These are phyloP conservation scores for Acrobasis suavella DNA, from an alignment of 2,888 invertebrate genomes.

Conservation along the genomic window DNA sequence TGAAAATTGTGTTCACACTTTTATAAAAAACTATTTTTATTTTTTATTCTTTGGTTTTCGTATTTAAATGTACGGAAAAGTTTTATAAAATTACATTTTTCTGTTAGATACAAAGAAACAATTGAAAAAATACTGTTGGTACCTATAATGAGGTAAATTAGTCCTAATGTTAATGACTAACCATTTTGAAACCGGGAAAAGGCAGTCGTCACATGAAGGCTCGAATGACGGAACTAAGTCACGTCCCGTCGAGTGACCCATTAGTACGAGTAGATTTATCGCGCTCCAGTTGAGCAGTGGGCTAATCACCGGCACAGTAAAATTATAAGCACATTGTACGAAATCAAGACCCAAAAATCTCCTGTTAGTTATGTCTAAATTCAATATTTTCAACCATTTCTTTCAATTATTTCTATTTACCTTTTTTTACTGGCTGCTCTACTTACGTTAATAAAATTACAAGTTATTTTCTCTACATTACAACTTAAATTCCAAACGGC, in stretches of 20 bases:
- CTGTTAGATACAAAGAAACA: background rate
- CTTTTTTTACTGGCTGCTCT: conserved; percentile 5
- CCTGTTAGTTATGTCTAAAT: background rate
- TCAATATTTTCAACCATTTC: background rate
- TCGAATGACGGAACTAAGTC: conserved; percentile 16
- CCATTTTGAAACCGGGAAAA: background rate
- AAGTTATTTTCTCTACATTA: background rate
- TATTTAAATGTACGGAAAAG: no score
- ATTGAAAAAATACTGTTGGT: no score
- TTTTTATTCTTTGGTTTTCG: background rate
- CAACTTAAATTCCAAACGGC: background rate
- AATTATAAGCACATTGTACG: background rate
- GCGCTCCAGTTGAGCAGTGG: conserved; percentile 27
- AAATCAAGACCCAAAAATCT: background rate
- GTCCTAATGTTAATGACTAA: no score
- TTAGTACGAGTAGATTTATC: conserved; percentile 30
- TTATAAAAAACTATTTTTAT: background rate
- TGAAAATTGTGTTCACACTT: background rate
- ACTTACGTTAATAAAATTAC: background rate
- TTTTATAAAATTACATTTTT: no score
- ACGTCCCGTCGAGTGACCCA: conserved; percentile 30
- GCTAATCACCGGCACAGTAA: conserved; percentile 23
- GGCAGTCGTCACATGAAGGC: background rate
- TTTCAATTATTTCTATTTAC: background rate
- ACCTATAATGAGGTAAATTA: no score